A percentile compares a stretch with the other conserved stretches of the same genome.
These are phyloP conservation scores for Halisarca cf. caerulea DNA, from an alignment of 37 sponge, comb jelly and placozoan genomes.

Conservation along the genomic window DNA sequence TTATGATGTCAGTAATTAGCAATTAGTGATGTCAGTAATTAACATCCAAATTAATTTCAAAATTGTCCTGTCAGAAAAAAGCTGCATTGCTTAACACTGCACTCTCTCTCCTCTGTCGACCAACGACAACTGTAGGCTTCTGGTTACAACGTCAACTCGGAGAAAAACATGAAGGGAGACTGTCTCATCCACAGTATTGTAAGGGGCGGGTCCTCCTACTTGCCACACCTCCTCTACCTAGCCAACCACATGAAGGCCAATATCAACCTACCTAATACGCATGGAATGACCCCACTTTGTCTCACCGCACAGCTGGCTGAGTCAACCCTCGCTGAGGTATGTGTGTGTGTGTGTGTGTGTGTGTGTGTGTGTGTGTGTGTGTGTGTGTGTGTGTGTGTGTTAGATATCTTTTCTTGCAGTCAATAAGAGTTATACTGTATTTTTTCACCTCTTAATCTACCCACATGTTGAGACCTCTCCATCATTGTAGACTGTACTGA, in stretches of 20 bases:
- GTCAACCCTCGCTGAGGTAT: conserved; percentile 58
- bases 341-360: neutral
- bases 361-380: too few species aligned
- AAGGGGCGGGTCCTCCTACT: conserved; percentile 53
- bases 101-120: neutral
- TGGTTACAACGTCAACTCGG: conserved; percentile 54
- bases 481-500: too few species aligned
- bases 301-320: conserved; percentile 51
- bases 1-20: conserved; percentile 68
- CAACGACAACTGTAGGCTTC: conserved; percentile 34
- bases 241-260: conserved; percentile 43
- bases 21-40: too few species aligned
- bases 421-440: too few species aligned
- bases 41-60: too few species aligned
- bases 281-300: conserved; percentile 58
- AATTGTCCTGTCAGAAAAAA: too few species aligned
- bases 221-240: conserved; percentile 56
- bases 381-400: too few species aligned
- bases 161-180: conserved; percentile 53
- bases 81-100: neutral
- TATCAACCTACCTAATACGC: conserved; percentile 26
- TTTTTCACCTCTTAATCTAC: too few species aligned
- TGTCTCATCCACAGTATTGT: conserved; percentile 62
- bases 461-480: neutral
- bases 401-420: too few species aligned